Conservation (phyloP, 1,140 invertebrate species). For the Lysiphlebus fabarum region DNA sequence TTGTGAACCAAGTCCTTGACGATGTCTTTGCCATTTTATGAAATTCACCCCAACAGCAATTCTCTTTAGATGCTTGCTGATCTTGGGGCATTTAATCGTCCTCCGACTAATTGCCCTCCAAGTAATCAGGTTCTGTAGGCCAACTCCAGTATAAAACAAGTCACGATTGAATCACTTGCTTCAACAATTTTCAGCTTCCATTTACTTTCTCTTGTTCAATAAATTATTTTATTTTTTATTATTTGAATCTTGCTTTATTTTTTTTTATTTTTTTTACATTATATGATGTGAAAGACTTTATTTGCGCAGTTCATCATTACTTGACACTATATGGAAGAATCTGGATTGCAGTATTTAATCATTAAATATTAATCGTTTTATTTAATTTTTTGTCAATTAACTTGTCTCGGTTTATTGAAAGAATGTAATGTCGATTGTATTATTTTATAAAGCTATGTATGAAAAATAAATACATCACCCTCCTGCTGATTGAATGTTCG, state of each 20-base stretch:
- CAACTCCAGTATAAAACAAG: background rate
- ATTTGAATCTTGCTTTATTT: background rate
- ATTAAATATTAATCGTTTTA: constrained; percentile 26
- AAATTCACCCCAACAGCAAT: constrained; percentile 16
- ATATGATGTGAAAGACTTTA: background rate
- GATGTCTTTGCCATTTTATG: constrained; percentile 12
- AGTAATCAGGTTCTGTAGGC: constrained; percentile 20
- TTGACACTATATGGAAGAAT: too few species aligned
- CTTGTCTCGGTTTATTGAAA: background rate
- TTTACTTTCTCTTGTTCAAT: background rate
- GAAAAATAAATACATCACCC: background rate
- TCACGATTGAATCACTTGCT: constrained; percentile 6
- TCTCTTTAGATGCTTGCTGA: constrained; percentile 9
- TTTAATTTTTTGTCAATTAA: background rate
- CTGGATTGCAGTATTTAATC: constrained; percentile 1
- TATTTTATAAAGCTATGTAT: background rate
- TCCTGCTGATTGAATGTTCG: too few species aligned
- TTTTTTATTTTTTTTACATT: background rate
- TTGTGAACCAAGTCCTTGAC: constrained; percentile 18
- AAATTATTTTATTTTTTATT: background rate
- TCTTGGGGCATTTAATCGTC: constrained; percentile 20
- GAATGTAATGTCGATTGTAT: too few species aligned
- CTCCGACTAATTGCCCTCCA: constrained; percentile 21
- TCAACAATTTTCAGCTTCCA: background rate
- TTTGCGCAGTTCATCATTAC: background rate